Evolutionary conservation across 2,113 vertebrate species (phyloP), one percentile per base, ranked within the genome.

Genomic region (Anolis sagrei): DNA sequence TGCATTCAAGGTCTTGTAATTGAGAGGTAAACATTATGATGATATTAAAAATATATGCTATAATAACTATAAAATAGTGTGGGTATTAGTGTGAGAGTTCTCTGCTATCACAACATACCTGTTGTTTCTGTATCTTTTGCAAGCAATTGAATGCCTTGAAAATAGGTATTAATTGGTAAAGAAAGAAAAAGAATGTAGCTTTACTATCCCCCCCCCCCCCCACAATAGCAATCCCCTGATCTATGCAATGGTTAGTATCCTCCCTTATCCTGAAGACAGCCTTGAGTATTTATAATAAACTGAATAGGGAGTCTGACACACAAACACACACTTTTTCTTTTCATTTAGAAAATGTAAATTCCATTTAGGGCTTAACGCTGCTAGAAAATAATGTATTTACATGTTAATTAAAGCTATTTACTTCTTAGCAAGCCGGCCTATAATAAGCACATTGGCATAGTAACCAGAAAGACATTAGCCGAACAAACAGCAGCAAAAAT

Each of bases 321-420:
- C 39, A 44, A 2, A 44, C 39, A 44, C 39, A 44, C 39, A 4
- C 39, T 44, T 44, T 44, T 44, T 18, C 54, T 73, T 2, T 25
- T 27, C 81, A 8, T 49, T 78, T 32, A 68, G 66, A 32, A 79
- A 87, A 82, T 58, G 75, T 49, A 54, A 73, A 79, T 2, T 88
- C 88, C 73, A 76, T 2, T 69, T 86, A 78, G 79, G 48, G 81
- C 61, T 76, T 58, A 5, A 14, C 29, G n/a, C 54, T 76, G 80
- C 84, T 90, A n/a, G 44, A 68, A 68, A 86, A 29, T 83, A 85
- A 79, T 86, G 49, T n/a, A 87, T 79, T 34, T 79, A 51, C 4
- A 86, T 86, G 51, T 88, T 86, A 92, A 91, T n/a, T n/a, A 82
- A 84, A 82, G 58, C 25, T 69, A 64, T 61, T 88, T 85, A 7